A percentile compares a stretch with the other conserved stretches of the same genome.
Evolutionary conservation across 2,888 invertebrate genomes (phyloP).

Genomic region (Tupiocoris notatus): DNA sequence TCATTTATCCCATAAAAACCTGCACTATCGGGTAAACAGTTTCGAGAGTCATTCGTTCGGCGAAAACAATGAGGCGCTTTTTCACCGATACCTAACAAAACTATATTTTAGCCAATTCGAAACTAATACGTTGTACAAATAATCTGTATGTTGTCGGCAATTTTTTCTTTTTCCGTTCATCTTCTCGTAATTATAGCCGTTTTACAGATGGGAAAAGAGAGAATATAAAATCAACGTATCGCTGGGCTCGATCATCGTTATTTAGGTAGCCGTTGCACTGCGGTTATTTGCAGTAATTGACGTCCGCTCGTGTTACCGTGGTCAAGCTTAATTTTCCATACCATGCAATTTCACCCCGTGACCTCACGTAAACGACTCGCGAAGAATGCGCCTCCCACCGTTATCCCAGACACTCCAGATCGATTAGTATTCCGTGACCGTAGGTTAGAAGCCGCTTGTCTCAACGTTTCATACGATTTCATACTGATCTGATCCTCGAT

Average conservation of each 20-base stretch:
- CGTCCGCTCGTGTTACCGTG: conserved; percentile 19
- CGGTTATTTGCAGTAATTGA: conserved; percentile 28
- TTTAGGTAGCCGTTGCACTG: conserved; percentile 32
- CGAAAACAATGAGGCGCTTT: too few species aligned
- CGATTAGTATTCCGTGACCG: conserved; percentile 28
- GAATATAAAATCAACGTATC: conserved; percentile 7
- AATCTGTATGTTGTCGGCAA: too few species aligned
- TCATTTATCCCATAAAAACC: not conserved
- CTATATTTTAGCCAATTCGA: too few species aligned
- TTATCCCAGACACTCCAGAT: not conserved
- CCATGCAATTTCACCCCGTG: conserved; percentile 29
- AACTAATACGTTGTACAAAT: too few species aligned
- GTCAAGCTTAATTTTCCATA: conserved; percentile 25
- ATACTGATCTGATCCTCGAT: too few species aligned
- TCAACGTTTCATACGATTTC: too few species aligned
- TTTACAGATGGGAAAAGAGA: too few species aligned
- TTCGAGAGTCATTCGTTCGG: too few species aligned
- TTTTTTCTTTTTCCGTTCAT: too few species aligned
- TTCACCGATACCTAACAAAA: too few species aligned
- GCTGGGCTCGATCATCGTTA: conserved; percentile 31
- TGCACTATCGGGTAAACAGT: not conserved
- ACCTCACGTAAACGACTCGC: conserved; percentile 32
- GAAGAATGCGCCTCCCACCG: conserved; percentile 4
- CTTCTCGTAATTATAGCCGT: too few species aligned
- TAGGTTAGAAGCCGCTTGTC: not conserved